Evolutionary conservation across 2,888 invertebrate genomes (phyloP).

Genomic region (Ctena decussata): DNA sequence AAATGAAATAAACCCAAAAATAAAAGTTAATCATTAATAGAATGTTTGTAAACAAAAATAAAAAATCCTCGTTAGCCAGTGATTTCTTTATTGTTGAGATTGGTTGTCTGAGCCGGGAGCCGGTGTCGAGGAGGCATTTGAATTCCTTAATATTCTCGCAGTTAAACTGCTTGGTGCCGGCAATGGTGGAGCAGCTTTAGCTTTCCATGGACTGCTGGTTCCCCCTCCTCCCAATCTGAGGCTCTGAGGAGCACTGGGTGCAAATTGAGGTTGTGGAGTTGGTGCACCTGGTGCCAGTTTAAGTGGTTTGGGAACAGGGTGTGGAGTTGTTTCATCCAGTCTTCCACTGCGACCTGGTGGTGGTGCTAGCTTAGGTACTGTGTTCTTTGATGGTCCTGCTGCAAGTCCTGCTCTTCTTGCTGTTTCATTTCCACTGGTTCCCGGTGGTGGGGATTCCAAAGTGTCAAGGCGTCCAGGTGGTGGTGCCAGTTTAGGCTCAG

Average conservation of each 20-base stretch:
- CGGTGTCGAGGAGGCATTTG: not conserved
- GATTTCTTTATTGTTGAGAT: not conserved
- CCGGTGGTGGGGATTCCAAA: not conserved
- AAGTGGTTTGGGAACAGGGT: not conserved
- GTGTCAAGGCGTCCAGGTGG: not conserved
- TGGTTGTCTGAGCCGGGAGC: not conserved
- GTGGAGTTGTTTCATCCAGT: not conserved
- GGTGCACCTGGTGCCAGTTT: not conserved
- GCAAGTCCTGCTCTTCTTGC: not conserved
- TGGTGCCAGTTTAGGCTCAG: not conserved
- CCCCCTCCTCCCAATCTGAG: slow-evolving; percentile 20
- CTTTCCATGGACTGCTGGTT: slow-evolving; percentile 32
- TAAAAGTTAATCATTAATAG: no score
- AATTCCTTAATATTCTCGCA: not conserved
- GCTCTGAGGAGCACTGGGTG: slow-evolving; percentile 40
- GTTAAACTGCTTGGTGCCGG: slow-evolving; percentile 23
- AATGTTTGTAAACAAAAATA: no score
- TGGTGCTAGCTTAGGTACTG: not conserved
- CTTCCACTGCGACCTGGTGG: slow-evolving; percentile 5
- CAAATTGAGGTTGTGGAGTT: slow-evolving; percentile 39
- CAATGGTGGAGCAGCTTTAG: not conserved
- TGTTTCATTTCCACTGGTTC: not conserved
- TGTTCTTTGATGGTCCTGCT: not conserved
- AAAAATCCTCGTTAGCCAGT: no score
- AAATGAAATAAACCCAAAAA: no score